Evolutionary conservation across 2,888 invertebrate species (phyloP), one percentile per base, ranked within the genome.

Genomic region (Pyrgus malvae): DNA sequence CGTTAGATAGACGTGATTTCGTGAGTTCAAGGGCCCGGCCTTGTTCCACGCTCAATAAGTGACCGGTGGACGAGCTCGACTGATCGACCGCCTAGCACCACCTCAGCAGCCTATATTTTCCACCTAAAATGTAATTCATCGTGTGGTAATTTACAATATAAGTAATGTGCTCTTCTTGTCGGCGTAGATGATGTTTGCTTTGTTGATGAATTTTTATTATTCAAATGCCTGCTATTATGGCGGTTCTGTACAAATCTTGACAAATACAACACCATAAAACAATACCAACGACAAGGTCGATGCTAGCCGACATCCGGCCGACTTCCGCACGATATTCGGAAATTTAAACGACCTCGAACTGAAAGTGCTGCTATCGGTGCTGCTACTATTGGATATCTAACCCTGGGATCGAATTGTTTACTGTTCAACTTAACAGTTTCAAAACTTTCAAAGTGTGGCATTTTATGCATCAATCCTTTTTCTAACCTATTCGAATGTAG

Each of bases 11-110:
- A 67, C 60, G 58, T 59, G 54, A 21, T 21, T 97, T 83, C 50
- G 62, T 51, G 67, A 25, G 98, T 98, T 78, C 96, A 97, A 68
- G 98, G 98, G 48, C 97, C 94, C 57, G 95, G 94, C 90, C 99
- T 99, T 42, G 97, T 93, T 11, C 93, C 93, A 59, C 95, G 95
- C 61, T 97, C 94, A 74, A 95, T 94, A 50, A 44, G 95, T 96
- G 49, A 51, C 51, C 51, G 37, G 19, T 60, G 63, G 63, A 63
- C 67, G 27, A 29, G 8, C 31, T 27, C 38, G 69, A 71, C 75
- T 70, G n/a, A n/a, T n/a, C n/a, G n/a, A n/a, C 67, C 65, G 48
- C 16, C 17, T 0, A 23, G 17, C 35, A 37, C 42, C 21, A 16
- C 53, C 38, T 38, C 4, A 51, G 31, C 54, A 54, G 21, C 38